Evolutionary conservation across 2,797 vertebrate species (phyloP).

Genomic region (Lophius americanus): DNA sequence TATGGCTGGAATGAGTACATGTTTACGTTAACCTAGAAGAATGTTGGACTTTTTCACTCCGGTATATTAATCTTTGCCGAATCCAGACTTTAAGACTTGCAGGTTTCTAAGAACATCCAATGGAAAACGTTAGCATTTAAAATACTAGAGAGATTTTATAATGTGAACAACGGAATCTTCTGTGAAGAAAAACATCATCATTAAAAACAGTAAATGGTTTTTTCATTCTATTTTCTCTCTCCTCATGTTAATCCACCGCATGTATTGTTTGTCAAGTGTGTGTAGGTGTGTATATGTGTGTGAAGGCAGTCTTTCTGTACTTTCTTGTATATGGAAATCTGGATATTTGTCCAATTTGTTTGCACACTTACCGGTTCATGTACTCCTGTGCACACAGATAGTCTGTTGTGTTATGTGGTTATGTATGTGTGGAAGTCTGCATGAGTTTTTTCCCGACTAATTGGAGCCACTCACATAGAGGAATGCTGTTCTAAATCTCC

Average conservation of each 20-base stretch:
- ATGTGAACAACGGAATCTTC: not conserved
- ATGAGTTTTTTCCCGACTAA: constrained; percentile 56
- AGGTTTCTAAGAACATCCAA: too few relatives aligned
- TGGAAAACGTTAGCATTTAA: too few relatives aligned
- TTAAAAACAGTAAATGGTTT: not conserved
- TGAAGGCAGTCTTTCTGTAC: constrained; percentile 21
- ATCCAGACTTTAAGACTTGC: not conserved
- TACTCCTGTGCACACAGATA: constrained; percentile 6
- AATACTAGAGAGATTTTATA: too few relatives aligned
- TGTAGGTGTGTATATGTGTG: constrained; percentile 12
- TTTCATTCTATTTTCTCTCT: not conserved
- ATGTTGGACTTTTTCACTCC: not conserved
- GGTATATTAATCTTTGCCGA: not conserved
- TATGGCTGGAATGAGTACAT: not conserved
- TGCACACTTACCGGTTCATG: constrained; percentile 8
- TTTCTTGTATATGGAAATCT: constrained; percentile 9
- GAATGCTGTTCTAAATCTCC: constrained; percentile 52
- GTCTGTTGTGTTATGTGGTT: constrained; percentile 11
- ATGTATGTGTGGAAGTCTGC: constrained; percentile 3
- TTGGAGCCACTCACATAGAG: constrained; percentile 57
- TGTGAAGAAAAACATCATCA: not conserved
- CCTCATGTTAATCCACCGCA: not conserved
- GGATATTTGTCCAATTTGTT: constrained; percentile 43
- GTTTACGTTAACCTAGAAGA: not conserved
- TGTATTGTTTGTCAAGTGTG: not conserved